Base-by-base conservation (phyloP, 2,888 invertebrate genomes). In the Brenthis daphne region DNA sequence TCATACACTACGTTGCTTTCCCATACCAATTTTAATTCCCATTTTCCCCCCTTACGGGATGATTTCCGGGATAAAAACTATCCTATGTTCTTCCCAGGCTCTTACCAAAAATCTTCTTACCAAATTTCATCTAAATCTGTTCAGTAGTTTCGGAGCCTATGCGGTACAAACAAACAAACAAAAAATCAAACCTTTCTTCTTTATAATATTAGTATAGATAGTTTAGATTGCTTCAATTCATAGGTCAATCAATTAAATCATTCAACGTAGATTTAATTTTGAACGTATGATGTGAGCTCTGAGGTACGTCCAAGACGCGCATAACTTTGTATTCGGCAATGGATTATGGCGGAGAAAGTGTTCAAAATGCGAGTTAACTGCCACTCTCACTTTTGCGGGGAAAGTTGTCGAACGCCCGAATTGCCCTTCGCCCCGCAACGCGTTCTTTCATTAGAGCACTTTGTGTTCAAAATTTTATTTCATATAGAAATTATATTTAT, bases 371-470 rank as follows among this genome's bases (percentile, higher is more conserved):
- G 72, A 70, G 56, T 60, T 69, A 61, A 65, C 37, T 51, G 66
- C 73, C 75, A 78, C 81, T 81, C 81, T 80, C 81, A 79, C 81
- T 82, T 79, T 78, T 75, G 65, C 72, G 65, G 71, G 64, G 76
- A 77, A 74, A 70, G 72, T 65, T 60, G 61, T 53, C 57, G 75
- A 68, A 65, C 66, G 68, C 73, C 76, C 76, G 74, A 76, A 76
- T 73, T 70, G 72, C 77, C 75, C 76, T 75, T 71, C 63, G 67
- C 64, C 64, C 64, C 69, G 47, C 8, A 51, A 48, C n/a, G n/a
- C 29, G 47, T 60, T n/a, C 48, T 29, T 58, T 50, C 24, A 47
- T 50, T 48, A 48, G 48, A 60, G 48, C 48, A 29, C 11, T 50
- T 29, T 48, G 58, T 29, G 48, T 60, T 43, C 37, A 43, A 43